Conservation (phyloP, 2,888 invertebrate species). For the Plagodis pulveraria region DNA sequence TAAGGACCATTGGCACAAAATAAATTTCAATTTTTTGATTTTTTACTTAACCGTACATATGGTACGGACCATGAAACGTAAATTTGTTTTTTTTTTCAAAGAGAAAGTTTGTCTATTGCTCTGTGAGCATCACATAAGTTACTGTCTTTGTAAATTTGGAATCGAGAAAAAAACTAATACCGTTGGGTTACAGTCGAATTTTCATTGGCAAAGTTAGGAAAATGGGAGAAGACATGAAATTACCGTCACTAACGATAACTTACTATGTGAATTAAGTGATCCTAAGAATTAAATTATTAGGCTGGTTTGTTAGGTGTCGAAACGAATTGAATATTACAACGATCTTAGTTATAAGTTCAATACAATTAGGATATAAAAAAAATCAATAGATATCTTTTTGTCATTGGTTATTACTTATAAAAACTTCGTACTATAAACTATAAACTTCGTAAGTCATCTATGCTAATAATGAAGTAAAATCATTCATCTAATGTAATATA, state of each 20-base stretch:
- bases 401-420: too few relatives aligned
- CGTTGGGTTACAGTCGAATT: not conserved
- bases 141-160: not conserved
- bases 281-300: too few relatives aligned
- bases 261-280: too few relatives aligned
- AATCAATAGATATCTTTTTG: too few relatives aligned
- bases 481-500: too few relatives aligned
- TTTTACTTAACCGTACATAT: slow-evolving; percentile 47
- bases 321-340: too few relatives aligned
- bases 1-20: slow-evolving; percentile 48
- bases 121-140: slow-evolving; percentile 9
- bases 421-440: too few relatives aligned
- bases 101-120: slow-evolving; percentile 15
- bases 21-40: slow-evolving; percentile 52
- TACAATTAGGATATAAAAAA: too few relatives aligned
- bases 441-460: too few relatives aligned
- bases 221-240: slow-evolving; percentile 9
- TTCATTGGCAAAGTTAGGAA: not conserved
- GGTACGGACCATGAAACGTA: slow-evolving; percentile 43
- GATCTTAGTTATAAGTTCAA: too few relatives aligned
- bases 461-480: too few relatives aligned
- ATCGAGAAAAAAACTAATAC: not conserved
- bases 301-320: too few relatives aligned
- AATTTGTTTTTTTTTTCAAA: slow-evolving; percentile 26
- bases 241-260: slow-evolving; percentile 5